Base-by-base conservation (phyloP, 2,797 vertebrate genomes). In the Hylomyscus alleni region DNA sequence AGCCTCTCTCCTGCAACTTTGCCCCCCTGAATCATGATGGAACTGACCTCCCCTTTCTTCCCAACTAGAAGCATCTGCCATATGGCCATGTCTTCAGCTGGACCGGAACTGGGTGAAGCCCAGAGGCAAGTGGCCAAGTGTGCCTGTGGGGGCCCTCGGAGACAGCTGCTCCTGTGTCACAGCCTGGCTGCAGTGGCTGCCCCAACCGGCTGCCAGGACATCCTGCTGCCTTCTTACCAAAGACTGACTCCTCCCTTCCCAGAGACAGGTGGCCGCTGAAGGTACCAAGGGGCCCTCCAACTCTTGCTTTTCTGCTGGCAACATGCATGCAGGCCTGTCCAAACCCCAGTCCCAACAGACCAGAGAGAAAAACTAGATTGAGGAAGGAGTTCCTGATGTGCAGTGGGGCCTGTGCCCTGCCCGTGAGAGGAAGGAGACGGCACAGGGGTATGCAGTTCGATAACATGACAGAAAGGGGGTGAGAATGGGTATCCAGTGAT, bases 111-210 rank as follows among this genome's bases (percentile, higher is more conserved):
- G 93, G 95, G 95, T 91, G 73, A 94, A 96, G 77, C 97, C 97
- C 92, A 34, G 94, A 96, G 95, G 97, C 97, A 91, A 67, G 96
- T 90, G 67, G 97, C 97, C 98, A 97, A 97, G 92, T 83, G 14
- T 76, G 95, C 93, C 98, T 84, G 95, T 85, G 52, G 95, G 96
- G 96, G 95, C 87, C 93, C 93, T 95, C 1, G 0, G 92, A 96
- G 96, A 69, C 96, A 95, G 97, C 97, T 97, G 97, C 94, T 96
- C 34, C 52, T 37, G 83, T 93, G 96, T 72, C 83, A n/a, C 93
- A 54, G 62, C 96, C 83, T 14, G 11, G 91, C 92, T 88, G 83
- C 92, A 90, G 90, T 96, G 96, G 96, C 95, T 95, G 97, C 94
- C 97, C 96, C 47, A 0, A 24, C 15, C 82, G 14, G 87, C 92